Conservation (phyloP, 2,888 invertebrate species). For the Tinea trinotella region DNA sequence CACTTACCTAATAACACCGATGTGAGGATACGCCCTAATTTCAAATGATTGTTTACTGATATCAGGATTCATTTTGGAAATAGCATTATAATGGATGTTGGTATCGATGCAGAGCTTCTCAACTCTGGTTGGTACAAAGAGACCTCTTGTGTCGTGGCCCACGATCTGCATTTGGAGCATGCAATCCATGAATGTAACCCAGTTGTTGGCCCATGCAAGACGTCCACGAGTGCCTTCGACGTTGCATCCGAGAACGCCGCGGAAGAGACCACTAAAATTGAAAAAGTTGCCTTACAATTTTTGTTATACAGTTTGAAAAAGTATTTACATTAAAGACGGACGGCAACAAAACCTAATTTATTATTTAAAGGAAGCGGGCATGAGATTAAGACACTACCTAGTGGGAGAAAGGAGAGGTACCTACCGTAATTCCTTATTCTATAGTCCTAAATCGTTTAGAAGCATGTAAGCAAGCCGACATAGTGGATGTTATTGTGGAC, state of each 20-base stretch:
- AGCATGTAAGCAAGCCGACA: too few relatives aligned
- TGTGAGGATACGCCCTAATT: conserved; percentile 58
- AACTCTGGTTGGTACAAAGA: conserved; percentile 83
- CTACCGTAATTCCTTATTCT: too few relatives aligned
- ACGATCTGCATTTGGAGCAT: conserved; percentile 88
- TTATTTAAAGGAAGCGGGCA: too few relatives aligned
- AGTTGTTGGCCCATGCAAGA: conserved; percentile 83
- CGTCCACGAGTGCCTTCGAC: conserved; percentile 63
- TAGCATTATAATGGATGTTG: conserved; percentile 67
- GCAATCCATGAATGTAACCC: conserved; percentile 91
- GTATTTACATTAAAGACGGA: too few relatives aligned
- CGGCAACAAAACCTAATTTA: too few relatives aligned
- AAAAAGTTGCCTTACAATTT: too few relatives aligned
- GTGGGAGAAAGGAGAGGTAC: too few relatives aligned
- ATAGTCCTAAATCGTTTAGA: too few relatives aligned
- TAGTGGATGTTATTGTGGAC: too few relatives aligned
- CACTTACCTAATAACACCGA: conserved; percentile 59
- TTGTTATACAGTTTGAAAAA: too few relatives aligned
- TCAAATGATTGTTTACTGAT: conserved; percentile 57
- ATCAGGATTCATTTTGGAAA: conserved; percentile 60
- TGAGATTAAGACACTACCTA: too few relatives aligned
- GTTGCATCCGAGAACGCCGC: conserved; percentile 70
- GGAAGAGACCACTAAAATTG: conserved; percentile 73
- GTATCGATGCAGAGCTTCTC: conserved; percentile 80
- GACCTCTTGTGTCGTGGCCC: conserved; percentile 76